Evolutionary conservation across 2,113 vertebrate species (phyloP).

Genomic region (human): DNA sequence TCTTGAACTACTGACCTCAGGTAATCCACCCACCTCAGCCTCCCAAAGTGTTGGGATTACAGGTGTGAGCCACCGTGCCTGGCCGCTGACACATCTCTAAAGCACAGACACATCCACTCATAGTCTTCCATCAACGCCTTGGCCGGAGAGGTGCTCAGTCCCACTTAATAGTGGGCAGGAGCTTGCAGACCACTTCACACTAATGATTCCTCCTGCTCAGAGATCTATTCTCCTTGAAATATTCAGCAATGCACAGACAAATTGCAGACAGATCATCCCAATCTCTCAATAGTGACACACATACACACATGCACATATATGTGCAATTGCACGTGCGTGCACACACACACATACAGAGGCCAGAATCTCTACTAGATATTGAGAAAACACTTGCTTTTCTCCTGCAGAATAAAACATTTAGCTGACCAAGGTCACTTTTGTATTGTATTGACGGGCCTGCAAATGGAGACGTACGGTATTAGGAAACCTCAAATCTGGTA

Average conservation of each 20-base stretch:
- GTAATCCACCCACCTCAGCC: no score
- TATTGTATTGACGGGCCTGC: not conserved
- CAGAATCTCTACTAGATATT: not conserved
- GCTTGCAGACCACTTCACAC: not conserved
- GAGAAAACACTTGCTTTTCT: not conserved
- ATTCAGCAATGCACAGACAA: not conserved
- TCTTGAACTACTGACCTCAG: no score
- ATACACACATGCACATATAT: no score
- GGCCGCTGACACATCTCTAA: not conserved
- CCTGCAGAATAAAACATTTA: not conserved
- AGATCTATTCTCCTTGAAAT: not conserved
- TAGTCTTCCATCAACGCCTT: not conserved
- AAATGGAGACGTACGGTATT: accelerated
- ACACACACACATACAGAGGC: accelerated
- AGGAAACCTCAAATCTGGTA: not conserved
- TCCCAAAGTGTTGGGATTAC: no score
- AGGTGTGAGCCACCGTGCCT: no score
- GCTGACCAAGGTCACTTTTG: not conserved
- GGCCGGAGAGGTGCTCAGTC: not conserved
- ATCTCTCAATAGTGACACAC: not conserved
- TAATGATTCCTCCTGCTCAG: not conserved
- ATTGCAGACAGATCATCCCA: not conserved
- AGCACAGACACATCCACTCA: not conserved
- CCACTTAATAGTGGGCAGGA: accelerated
- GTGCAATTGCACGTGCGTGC: not conserved